A percentile compares a stretch with the other conserved stretches of the same genome.
phyloP scores from a whole-genome alignment of 2,797 vertebrate species.

The Phoeniculus purpureus region DNA sequence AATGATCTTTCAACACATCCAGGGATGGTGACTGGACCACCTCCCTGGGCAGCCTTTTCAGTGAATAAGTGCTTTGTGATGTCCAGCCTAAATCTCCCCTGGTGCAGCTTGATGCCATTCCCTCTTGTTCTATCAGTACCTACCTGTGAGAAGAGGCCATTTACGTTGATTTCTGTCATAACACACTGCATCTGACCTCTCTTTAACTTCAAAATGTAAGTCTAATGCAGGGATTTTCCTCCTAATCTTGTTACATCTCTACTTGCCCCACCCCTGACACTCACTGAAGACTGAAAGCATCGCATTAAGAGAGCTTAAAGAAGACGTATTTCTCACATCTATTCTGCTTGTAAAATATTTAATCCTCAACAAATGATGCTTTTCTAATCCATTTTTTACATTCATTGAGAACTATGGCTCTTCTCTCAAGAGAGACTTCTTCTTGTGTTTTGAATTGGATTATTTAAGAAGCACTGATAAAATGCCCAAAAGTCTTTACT shows the following conservation, averaged over 20 bases:
- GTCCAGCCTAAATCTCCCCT: too few species aligned
- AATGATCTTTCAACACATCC: too few species aligned
- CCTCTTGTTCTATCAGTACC: too few species aligned
- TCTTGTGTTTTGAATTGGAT: not conserved
- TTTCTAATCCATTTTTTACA: constrained; percentile 20
- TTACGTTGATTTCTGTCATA: not conserved
- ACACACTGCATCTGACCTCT: not conserved
- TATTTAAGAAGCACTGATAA: not conserved
- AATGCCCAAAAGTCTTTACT: constrained; percentile 1
- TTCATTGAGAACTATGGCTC: not conserved
- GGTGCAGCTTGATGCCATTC: too few species aligned
- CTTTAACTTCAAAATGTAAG: not conserved
- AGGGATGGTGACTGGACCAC: too few species aligned
- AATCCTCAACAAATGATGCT: not conserved
- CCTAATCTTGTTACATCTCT: not conserved
- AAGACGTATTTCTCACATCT: not conserved
- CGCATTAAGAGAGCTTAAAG: not conserved
- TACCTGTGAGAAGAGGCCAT: too few species aligned
- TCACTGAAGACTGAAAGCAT: not conserved
- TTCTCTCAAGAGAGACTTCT: not conserved
- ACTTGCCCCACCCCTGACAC: not conserved
- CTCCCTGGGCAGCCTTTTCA: too few species aligned
- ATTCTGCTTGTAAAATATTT: constrained; percentile 3
- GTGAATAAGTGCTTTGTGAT: too few species aligned
- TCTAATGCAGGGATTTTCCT: not conserved